phyloP scores from a whole-genome alignment of 2,888 invertebrate genomes.

The Rhodophaea formosa region DNA sequence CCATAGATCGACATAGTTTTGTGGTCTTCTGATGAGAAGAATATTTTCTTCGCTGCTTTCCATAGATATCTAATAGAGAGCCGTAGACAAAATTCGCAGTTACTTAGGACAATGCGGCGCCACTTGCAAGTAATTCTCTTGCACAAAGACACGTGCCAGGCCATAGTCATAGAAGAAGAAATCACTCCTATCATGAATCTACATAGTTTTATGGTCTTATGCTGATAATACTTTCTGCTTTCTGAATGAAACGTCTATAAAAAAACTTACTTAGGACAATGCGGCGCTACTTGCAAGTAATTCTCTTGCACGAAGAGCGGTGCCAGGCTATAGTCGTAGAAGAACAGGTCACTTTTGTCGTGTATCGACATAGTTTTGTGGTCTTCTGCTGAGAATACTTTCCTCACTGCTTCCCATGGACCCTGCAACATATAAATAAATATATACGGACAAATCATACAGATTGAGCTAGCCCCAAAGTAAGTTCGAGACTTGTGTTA shows the following conservation, averaged over 20 bases:
- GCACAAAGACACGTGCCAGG: too few relatives aligned
- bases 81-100: too few relatives aligned
- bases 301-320: constrained; percentile 99
- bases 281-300: constrained; percentile 91
- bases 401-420: constrained; percentile 95
- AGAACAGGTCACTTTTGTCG: constrained; percentile 95
- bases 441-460: not conserved
- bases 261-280: constrained; percentile 80
- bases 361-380: constrained; percentile 88
- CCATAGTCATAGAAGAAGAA: too few relatives aligned
- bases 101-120: not conserved
- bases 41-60: constrained; percentile 95
- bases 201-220: too few relatives aligned
- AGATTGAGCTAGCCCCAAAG: too few relatives aligned
- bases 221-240: too few relatives aligned
- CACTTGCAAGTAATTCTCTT: too few relatives aligned
- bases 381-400: constrained; percentile 91
- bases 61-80: too few relatives aligned
- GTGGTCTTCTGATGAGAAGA: constrained; percentile 90
- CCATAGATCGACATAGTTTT: constrained; percentile 92
- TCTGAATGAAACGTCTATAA: too few relatives aligned
- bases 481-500: too few relatives aligned
- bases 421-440: constrained; percentile 76
- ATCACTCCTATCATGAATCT: too few relatives aligned
- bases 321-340: constrained; percentile 97